Evolutionary conservation across 2,797 vertebrate species (phyloP).

Genomic region (Rhinophrynus dorsalis): DNA sequence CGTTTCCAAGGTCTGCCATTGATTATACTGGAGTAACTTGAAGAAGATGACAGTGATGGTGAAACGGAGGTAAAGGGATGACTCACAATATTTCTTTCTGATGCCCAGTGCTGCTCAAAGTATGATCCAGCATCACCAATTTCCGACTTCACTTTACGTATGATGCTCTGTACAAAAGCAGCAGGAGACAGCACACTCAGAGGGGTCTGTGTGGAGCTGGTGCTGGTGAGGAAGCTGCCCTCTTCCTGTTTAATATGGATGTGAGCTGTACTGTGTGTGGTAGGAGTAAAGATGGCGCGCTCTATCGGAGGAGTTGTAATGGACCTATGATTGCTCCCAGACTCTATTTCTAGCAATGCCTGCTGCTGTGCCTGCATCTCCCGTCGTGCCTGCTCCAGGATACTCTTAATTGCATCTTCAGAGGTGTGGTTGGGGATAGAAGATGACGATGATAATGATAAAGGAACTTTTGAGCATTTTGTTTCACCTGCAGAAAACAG

Average conservation of each 20-base stretch:
- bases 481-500: constrained; percentile 72
- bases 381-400: constrained; percentile 86
- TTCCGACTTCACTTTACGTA: constrained; percentile 95
- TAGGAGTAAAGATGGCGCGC: constrained; percentile 53
- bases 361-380: constrained; percentile 96
- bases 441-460: constrained; percentile 62
- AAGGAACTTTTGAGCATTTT: constrained; percentile 68
- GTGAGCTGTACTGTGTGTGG: constrained; percentile 64
- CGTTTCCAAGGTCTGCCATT: constrained; percentile 69
- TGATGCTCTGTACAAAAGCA: constrained; percentile 95
- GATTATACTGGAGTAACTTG: constrained; percentile 81
- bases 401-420: constrained; percentile 91
- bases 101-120: constrained; percentile 97
- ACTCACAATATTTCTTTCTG: constrained; percentile 76
- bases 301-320: constrained; percentile 52
- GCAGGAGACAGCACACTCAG: constrained; percentile 90
- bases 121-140: constrained; percentile 91
- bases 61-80: constrained; percentile 86
- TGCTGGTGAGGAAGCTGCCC: constrained; percentile 61
- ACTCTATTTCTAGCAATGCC: constrained; percentile 89
- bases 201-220: constrained; percentile 68
- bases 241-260: constrained; percentile 91
- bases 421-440: constrained; percentile 65
- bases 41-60: constrained; percentile 88
- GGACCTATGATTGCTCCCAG: constrained; percentile 62